Evolutionary conservation across 2,888 invertebrate species (phyloP), one percentile per base, ranked within the genome.

Genomic region (Hydrotaea diabolus): DNA sequence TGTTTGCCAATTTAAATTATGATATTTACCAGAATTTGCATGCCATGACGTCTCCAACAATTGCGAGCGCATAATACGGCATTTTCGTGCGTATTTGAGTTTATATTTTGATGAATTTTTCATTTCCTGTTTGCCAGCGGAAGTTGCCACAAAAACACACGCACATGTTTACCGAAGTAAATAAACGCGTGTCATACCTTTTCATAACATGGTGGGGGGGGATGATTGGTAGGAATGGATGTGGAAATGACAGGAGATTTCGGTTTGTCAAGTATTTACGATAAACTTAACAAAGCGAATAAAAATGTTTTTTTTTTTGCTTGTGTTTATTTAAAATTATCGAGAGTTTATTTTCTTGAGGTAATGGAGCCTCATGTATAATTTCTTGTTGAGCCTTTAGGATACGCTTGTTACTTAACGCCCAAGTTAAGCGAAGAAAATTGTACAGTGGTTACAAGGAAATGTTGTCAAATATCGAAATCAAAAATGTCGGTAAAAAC

Each of bases 1-100:
- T 36, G 17, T 64, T 66, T 43, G 17, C 43, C 66, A 66, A 66
- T 66, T 66, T 66, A 66, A 66, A 66, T 66, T 19, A 17, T 17
- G 19, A 66, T 66, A 66, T 66, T 43, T 64, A 36, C 39, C 64
- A 64, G 31, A 8, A 36, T 64, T 36, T 64, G n/a, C 39, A 0
- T 36, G 9, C 39, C 7, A 4, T 39, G 39, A n/a, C 9, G 49
- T 1, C 49, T 49, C n/a, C 2, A 13, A 49, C 1, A 49, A 15
- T 49, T 39, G 49, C 4, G 13, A 11, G 43, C 23, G 21, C 23
- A 57, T n/a, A n/a, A n/a, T n/a, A n/a, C n/a, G n/a, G n/a, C n/a
- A n/a, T n/a, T n/a, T n/a, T n/a, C 23, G n/a, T 21, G 21, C 0
- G n/a, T 43, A 43, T 66, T 43, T 66, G 39, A 11, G 43, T 66